Base-by-base conservation (phyloP, 2,888 invertebrate genomes). In the Marronus borbonicus region DNA sequence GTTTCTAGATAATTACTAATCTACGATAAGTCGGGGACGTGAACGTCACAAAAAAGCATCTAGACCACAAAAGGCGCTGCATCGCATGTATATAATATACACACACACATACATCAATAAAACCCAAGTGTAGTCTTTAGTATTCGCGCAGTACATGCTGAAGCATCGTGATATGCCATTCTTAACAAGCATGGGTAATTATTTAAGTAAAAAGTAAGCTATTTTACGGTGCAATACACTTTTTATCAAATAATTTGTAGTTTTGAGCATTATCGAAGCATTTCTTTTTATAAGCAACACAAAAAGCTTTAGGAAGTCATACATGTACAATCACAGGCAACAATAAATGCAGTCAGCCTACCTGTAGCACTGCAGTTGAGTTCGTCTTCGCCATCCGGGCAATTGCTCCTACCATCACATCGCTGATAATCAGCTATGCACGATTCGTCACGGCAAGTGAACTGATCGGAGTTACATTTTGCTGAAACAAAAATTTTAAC, bases 361-460 rank as follows among this genome's bases (percentile, higher is more conserved):
- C 70, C 78, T 31, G 80, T 3, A 44, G 44, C 8, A 12, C 8
- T 10, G 88, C 94, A 94, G 81, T 90, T 85, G 28, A 82, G 83
- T 88, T 94, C 94, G 82, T 94, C 94, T 84, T 92, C 92, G 52
- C 89, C 88, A 78, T 90, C 89, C 12, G 85, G 86, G 83, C 94
- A 94, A 83, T 94, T 93, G n/a, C 82, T 76, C 12, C 89, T 88
- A 3, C 88, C 86, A 86, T 95, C 90, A 86, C 95, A 95, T 79
- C 90, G 89, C 79, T 90, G 90, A 49, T 85, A 84, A 12, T 86
- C 86, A 80, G 89, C 89, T 81, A 93, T 91, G 84, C 93, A 93
- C 77, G 88, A 87, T 31, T 91, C 91, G 82, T 91, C 90, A 80
- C 88, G 84, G 85, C 93, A 93, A 1, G 86, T 86, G 85, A 90